A percentile compares a stretch with the other conserved stretches of the same genome.
Conservation (phyloP, 92 coral and sea anemone species). For the Palythoa heliodiscus region DNA sequence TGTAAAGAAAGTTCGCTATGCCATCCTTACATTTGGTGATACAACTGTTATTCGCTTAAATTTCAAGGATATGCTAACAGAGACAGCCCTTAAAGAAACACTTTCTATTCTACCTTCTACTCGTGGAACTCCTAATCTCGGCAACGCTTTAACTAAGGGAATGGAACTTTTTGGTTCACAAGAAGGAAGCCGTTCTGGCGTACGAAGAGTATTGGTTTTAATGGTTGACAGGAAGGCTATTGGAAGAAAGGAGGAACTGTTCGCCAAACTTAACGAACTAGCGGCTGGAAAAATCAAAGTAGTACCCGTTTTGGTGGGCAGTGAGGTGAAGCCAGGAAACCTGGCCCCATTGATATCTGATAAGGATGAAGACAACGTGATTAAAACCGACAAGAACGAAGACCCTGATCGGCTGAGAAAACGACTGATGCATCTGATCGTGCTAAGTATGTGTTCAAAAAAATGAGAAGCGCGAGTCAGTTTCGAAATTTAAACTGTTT, state of each 20-base stretch:
- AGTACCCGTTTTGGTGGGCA: slow-evolving; percentile 71
- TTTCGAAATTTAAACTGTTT: neutral
- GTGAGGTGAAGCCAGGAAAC: slow-evolving; percentile 57
- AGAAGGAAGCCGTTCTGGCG: slow-evolving; percentile 78
- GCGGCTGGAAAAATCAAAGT: slow-evolving; percentile 60
- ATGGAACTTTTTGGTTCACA: slow-evolving; percentile 60
- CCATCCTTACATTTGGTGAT: slow-evolving; percentile 58
- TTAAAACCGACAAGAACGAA: slow-evolving; percentile 54
- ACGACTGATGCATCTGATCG: slow-evolving; percentile 51
- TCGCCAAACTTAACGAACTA: slow-evolving; percentile 42
- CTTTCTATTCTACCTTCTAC: slow-evolving; percentile 12
- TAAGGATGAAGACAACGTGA: slow-evolving; percentile 51
- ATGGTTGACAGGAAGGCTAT: slow-evolving; percentile 67
- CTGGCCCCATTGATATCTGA: slow-evolving; percentile 58
- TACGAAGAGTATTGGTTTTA: slow-evolving; percentile 73
- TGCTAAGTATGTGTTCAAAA: slow-evolving; percentile 48
- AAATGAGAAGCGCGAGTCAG: neutral
- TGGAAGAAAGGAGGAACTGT: slow-evolving; percentile 46
- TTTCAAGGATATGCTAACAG: neutral
- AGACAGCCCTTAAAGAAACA: neutral
- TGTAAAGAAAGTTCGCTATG: slow-evolving; percentile 63
- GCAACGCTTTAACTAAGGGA: slow-evolving; percentile 57
- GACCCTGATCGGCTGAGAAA: slow-evolving; percentile 47
- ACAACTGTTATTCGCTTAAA: slow-evolving; percentile 32
- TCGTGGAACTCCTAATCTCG: slow-evolving; percentile 58